phyloP scores from a whole-genome alignment of 2,113 vertebrate species.

The Thalassoma bifasciatum region DNA sequence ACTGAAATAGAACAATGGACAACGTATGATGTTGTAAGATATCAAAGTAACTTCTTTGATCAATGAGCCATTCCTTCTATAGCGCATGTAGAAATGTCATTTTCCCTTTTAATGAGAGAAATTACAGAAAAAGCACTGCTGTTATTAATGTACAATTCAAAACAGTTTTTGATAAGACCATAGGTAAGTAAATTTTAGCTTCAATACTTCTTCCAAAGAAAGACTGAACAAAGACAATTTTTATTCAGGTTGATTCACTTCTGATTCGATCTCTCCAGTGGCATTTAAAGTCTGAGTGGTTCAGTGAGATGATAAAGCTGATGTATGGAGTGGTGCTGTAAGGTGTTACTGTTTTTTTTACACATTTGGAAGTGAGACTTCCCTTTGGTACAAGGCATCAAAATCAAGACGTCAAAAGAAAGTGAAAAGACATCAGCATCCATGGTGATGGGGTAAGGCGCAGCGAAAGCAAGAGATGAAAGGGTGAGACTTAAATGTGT shows the following conservation, averaged over 20 bases:
- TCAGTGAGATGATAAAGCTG: not conserved
- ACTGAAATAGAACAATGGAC: not conserved
- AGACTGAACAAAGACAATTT: not conserved
- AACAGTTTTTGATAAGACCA: not conserved
- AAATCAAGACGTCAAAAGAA: slow-evolving; percentile 17
- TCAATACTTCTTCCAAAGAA: no score
- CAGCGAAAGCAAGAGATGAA: not conserved
- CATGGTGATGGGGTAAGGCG: not conserved
- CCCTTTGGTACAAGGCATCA: not conserved
- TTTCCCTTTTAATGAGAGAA: not conserved
- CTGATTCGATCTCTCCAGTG: not conserved
- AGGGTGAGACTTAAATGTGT: slow-evolving; percentile 2
- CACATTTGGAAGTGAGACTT: slow-evolving; percentile 56
- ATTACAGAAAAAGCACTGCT: not conserved
- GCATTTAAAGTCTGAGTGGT: not conserved
- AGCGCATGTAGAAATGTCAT: not conserved
- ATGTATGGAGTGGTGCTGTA: not conserved
- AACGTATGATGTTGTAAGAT: not conserved
- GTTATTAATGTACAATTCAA: not conserved
- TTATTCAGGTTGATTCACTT: not conserved
- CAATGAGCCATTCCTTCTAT: not conserved
- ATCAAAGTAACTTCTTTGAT: not conserved
- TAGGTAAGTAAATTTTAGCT: no score
- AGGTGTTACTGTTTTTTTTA: slow-evolving; percentile 49
- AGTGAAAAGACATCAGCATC: not conserved